Conservation (phyloP, 2,113 vertebrate species). For the Tachycineta bicolor region DNA sequence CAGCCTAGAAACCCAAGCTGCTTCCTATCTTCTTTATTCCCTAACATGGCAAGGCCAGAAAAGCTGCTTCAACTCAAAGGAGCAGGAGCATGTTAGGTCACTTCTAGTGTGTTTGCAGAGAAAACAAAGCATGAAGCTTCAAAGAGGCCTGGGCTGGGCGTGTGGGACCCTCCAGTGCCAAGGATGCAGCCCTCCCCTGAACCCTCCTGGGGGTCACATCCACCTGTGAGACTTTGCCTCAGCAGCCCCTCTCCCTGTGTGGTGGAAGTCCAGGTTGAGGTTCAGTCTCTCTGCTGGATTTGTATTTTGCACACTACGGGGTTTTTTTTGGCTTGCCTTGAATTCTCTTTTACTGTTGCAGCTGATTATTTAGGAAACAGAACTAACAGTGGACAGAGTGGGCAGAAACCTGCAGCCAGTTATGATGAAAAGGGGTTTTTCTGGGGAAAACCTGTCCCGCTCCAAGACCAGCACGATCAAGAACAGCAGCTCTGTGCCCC, state of each 20-base stretch:
- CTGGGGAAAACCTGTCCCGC: not conserved
- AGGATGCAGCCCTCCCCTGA: not conserved
- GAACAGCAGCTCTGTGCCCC: not conserved
- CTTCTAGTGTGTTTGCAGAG: constrained; percentile 36
- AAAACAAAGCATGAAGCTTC: constrained; percentile 21
- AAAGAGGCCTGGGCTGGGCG: not conserved
- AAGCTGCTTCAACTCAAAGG: constrained; percentile 1
- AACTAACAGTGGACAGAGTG: not conserved
- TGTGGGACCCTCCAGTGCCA: not conserved
- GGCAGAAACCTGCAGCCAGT: not conserved
- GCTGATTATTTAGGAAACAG: not conserved
- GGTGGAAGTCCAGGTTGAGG: not conserved
- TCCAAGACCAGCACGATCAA: not conserved
- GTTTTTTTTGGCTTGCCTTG: not conserved
- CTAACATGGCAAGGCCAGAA: not conserved
- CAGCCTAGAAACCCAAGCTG: not conserved
- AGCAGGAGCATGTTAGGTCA: constrained; percentile 12
- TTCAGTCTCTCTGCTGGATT: not conserved
- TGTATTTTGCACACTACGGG: not conserved
- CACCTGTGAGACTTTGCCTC: not conserved
- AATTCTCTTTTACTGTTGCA: not conserved
- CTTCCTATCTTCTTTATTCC: not conserved
- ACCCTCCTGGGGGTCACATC: not conserved
- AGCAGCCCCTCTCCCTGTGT: not conserved
- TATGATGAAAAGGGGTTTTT: not conserved